Conservation (phyloP, 2,113 vertebrate species). For the Xerus inauris region DNA sequence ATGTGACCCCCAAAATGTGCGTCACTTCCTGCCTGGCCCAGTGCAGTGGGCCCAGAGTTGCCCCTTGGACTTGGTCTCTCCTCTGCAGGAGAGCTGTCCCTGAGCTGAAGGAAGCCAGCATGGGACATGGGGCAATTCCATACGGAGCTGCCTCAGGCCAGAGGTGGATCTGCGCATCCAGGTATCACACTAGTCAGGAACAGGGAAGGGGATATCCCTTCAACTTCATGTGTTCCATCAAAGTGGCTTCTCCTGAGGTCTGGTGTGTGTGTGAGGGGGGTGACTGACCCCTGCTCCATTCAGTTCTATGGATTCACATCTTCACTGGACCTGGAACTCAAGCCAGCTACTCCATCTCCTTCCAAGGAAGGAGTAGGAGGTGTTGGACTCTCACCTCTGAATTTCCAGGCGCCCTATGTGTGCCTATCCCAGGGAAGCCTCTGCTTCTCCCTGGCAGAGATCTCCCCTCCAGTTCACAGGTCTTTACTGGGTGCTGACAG, state of each 20-base stretch:
- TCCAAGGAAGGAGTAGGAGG: not conserved
- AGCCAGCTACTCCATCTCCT: not conserved
- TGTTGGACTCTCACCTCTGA: not conserved
- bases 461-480: not conserved
- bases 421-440: accelerated
- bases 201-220: not conserved
- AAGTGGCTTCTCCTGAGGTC: not conserved
- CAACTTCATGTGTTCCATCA: not conserved
- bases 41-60: not conserved
- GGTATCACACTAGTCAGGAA: not conserved
- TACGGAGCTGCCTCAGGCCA: not conserved
- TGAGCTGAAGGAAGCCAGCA: not conserved
- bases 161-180: not conserved
- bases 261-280: too few species aligned
- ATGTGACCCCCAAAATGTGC: accelerated
- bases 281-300: not conserved
- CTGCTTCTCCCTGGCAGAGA: not conserved
- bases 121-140: accelerated
- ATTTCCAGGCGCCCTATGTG: accelerated
- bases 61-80: not conserved
- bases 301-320: not conserved
- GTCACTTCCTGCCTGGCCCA: not conserved
- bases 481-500: accelerated
- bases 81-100: not conserved
- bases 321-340: not conserved